phyloP scores from a whole-genome alignment of 2,888 invertebrate species.

The Thymelicus lineola region DNA sequence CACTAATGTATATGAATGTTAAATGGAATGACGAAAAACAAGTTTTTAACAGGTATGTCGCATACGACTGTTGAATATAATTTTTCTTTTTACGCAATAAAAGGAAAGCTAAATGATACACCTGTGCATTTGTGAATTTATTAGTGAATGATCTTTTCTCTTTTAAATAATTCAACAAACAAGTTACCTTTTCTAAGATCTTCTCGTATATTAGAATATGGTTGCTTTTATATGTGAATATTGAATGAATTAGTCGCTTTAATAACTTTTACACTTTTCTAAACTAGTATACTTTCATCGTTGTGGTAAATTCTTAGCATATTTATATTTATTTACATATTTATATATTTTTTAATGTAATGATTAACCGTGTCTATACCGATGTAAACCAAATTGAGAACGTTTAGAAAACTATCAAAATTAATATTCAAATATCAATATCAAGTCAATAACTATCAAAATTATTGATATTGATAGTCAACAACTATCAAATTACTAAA shows the following conservation, averaged over 20 bases:
- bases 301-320: background rate
- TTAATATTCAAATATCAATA: no score
- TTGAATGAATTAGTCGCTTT: slow-evolving; percentile 38
- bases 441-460: no score
- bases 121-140: slow-evolving; percentile 24
- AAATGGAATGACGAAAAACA: background rate
- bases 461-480: no score
- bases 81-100: slow-evolving; percentile 22
- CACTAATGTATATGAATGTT: no score
- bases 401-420: background rate
- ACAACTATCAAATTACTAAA: no score
- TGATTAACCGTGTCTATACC: background rate
- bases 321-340: background rate
- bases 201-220: slow-evolving; percentile 29
- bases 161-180: slow-evolving; percentile 61
- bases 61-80: background rate
- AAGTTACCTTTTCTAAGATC: slow-evolving; percentile 46
- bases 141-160: slow-evolving; percentile 52
- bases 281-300: slow-evolving; percentile 42
- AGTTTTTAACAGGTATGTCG: background rate
- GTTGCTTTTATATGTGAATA: slow-evolving; percentile 39
- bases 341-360: background rate
- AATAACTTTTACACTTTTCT: slow-evolving; percentile 41
- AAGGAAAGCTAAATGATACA: slow-evolving; percentile 33
- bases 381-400: slow-evolving; percentile 7